Base-by-base conservation (phyloP, 2,888 invertebrate genomes). In the Lomographa bimaculata region DNA sequence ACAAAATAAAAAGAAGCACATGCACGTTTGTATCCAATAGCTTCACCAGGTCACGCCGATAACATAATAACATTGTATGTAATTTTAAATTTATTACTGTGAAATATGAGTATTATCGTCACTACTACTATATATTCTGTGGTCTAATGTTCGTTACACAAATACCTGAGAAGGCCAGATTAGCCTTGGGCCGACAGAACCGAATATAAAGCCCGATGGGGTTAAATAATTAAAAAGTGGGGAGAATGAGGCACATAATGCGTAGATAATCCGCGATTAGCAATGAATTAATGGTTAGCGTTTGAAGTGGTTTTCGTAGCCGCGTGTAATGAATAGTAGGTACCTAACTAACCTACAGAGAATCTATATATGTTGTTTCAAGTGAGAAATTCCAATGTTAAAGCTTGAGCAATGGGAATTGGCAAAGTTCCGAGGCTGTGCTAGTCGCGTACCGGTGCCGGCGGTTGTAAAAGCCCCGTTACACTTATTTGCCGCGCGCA, bases 401-500 rank as follows among this genome's bases (percentile, higher is more conserved):
- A 75, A 76, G 72, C 71, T 79, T 79, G 78, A 79, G 84, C 76
- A 79, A 80, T 84, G 78, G 81, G 79, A 86, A 85, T 86, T 89
- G 86, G 84, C 86, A 85, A 84, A 68, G 84, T 77, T 82, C 81
- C 81, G 80, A 82, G 77, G 71, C 67, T 70, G 69, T 71, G 76
- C 72, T 65, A 62, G 62, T 71, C 66, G 71, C 69, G 71, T 72
- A 71, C 71, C 70, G 72, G 71, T 71, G 73, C 64, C n/a, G 64
- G 72, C 71, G 80, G 85, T 76, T 81, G 83, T 87, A 86, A 86
- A 89, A 78, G 64, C 60, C 70, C 87, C 87, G 87, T 87, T 89
- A 85, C 66, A 78, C 83, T 81, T 83, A 83, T 87, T 85, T 84
- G 81, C 86, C 76, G 83, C 76, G 85, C 78, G 75, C 86, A 86